Evolutionary conservation across 2,888 invertebrate species (phyloP), one percentile per base, ranked within the genome.

Genomic region (Dynastes maya): DNA sequence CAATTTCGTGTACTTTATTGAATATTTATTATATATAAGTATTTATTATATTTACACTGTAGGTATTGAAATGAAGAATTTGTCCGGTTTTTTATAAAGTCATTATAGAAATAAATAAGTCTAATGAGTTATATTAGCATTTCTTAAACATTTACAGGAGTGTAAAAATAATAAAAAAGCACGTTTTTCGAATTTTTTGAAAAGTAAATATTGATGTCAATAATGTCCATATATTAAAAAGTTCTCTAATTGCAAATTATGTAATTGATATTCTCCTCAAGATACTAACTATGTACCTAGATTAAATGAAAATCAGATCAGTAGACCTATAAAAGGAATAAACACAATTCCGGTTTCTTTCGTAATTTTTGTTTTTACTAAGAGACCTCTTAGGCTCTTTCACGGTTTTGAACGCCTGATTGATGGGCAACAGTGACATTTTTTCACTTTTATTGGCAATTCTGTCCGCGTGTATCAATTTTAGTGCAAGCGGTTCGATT

Each of bases 391-490:
- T 61, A 53, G 45, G 40, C 13, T 37, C 45, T 72, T 72, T 72
- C 40, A 13, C 40, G 53, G 22, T 65, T 76, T 76, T 53, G 40
- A 53, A 53, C 9, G 4, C 16, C 72, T 77, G 78, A 80, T 76
- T 79, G 79, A 81, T 79, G 78, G 65, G 51, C 65, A 76, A 65
- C 58, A 68, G 80, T 79, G 80, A 77, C 77, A 81, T 82, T 83
- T 84, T 83, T 83, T 83, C 82, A 82, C 82, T 83, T 84, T 85
- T 84, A 83, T 85, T 84, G 83, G 80, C 80, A 80, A 82, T 80
- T 82, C 81, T 78, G 80, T 79, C 80, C 81, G 81, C 81, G 82
- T 83, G 83, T 82, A 84, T 84, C 84, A 83, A 83, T 84, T 83
- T 83, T 82, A 81, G 79, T 83, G 80, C 81, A 81, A 78, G 80